Percentiles rank a stretch among this genome's conserved stretches.
Conservation (phyloP, 2,113 vertebrate species). For the Poeciliopsis occidentalis region DNA sequence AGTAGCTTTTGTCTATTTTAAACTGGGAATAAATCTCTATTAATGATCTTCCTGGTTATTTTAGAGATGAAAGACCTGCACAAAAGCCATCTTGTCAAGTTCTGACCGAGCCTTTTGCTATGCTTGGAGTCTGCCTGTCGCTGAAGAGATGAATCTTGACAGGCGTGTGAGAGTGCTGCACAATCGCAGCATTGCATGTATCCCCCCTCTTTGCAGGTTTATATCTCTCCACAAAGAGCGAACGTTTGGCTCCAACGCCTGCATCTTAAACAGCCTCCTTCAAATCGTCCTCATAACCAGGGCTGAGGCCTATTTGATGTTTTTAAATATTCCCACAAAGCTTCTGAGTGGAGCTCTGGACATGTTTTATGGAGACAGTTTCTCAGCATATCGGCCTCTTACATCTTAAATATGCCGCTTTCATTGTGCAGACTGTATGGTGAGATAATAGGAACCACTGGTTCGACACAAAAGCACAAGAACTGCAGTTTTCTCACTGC, state of each 20-base stretch:
- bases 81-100: slow-evolving; percentile 32
- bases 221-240: slow-evolving; percentile 26
- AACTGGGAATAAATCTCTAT: slow-evolving; percentile 13
- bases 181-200: slow-evolving; percentile 29
- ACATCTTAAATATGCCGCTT: slow-evolving; percentile 18
- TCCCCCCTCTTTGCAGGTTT: slow-evolving; percentile 15
- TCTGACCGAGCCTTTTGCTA: slow-evolving; percentile 43
- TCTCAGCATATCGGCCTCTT: slow-evolving; percentile 8
- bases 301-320: slow-evolving; percentile 16
- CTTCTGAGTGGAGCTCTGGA: slow-evolving; percentile 23
- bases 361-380: slow-evolving; percentile 33
- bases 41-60: slow-evolving; percentile 16
- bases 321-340: slow-evolving; percentile 36
- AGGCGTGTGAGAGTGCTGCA: slow-evolving; percentile 52
- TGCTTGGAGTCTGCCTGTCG: slow-evolving; percentile 39
- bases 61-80: slow-evolving; percentile 42
- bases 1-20: background rate
- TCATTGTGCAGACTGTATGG: slow-evolving; percentile 8
- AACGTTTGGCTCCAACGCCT: slow-evolving; percentile 27
- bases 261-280: slow-evolving; percentile 43
- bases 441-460: slow-evolving; percentile 5
- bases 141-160: slow-evolving; percentile 59
- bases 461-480: background rate
- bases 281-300: slow-evolving; percentile 23
- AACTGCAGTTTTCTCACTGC: background rate